A percentile compares a stretch with the other conserved stretches of the same genome.
These are phyloP conservation scores for Pachypeltis micranthus DNA, from an alignment of 1,140 invertebrate genomes.

Conservation along the genomic window DNA sequence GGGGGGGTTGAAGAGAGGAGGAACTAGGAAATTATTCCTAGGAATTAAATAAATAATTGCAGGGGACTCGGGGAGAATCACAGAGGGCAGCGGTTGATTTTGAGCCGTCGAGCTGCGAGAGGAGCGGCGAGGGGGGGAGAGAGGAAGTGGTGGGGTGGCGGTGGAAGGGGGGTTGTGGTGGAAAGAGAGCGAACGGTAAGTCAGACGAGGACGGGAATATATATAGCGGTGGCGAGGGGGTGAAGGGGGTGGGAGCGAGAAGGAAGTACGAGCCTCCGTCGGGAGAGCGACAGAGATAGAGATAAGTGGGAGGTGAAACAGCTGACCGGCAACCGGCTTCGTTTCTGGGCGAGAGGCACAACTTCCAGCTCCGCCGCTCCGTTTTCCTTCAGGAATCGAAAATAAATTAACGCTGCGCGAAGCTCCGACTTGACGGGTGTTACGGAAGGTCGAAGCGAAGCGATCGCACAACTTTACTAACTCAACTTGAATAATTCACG, in stretches of 20 bases:
- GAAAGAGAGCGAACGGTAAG: too few relatives aligned
- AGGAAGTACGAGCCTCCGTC: neutral
- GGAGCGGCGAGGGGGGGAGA: slow-evolving; percentile 2
- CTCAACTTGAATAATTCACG: too few relatives aligned
- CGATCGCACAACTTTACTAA: too few relatives aligned
- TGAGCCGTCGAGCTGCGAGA: neutral
- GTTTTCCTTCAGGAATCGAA: neutral
- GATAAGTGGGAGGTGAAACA: neutral
- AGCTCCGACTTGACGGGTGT: too few relatives aligned
- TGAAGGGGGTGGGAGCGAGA: slow-evolving; percentile 7
- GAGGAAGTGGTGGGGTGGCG: too few relatives aligned
- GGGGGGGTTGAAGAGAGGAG: too few relatives aligned
- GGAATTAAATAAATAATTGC: slow-evolving; percentile 6
- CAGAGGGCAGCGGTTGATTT: neutral
- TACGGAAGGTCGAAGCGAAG: too few relatives aligned
- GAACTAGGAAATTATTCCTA: neutral
- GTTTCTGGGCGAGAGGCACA: slow-evolving; percentile 5
- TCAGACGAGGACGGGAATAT: too few relatives aligned
- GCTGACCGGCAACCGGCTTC: neutral
- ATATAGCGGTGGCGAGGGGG: too few relatives aligned
- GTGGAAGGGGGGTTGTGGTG: too few relatives aligned
- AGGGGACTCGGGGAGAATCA: slow-evolving; percentile 2
- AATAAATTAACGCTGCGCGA: neutral
- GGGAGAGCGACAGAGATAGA: slow-evolving; percentile 3
- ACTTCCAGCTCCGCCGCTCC: neutral